phyloP scores from a whole-genome alignment of 2,113 vertebrate species.

The Chionis minor region DNA sequence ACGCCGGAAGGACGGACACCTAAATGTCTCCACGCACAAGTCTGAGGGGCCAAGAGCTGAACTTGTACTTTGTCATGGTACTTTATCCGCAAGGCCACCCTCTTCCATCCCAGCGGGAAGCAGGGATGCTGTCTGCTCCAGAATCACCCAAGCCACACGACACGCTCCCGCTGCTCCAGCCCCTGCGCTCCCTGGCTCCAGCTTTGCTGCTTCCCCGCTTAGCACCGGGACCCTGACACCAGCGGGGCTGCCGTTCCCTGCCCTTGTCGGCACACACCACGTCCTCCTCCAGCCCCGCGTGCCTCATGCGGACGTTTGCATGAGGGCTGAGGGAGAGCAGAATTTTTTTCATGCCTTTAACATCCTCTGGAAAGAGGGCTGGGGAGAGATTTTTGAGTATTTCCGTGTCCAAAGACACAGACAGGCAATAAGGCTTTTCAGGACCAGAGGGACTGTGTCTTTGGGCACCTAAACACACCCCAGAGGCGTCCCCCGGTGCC shows the following conservation, averaged over 20 bases:
- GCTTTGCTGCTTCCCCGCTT: neutral
- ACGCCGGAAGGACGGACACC: neutral
- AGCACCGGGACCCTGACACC: neutral
- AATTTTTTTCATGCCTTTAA: neutral
- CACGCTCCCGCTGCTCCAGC: accelerated
- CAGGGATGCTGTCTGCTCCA: neutral
- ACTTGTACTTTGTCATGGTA: neutral
- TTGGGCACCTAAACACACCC: neutral
- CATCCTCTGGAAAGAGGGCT: neutral
- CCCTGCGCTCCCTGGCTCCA: neutral
- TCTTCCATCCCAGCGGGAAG: neutral
- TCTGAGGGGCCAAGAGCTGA: neutral
- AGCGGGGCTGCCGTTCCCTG: neutral
- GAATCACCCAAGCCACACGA: neutral
- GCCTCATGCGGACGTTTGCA: neutral
- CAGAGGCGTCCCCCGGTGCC: neutral
- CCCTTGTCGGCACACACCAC: neutral
- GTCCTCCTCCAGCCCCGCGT: accelerated
- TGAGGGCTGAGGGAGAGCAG: neutral
- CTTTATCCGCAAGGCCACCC: neutral
- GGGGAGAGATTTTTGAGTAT: neutral
- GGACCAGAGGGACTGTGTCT: neutral
- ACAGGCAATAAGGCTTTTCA: accelerated
- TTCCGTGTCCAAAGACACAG: neutral
- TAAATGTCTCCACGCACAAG: neutral